Base-by-base conservation (phyloP, 1,140 invertebrate species). In the Lysiphlebus fabarum region DNA sequence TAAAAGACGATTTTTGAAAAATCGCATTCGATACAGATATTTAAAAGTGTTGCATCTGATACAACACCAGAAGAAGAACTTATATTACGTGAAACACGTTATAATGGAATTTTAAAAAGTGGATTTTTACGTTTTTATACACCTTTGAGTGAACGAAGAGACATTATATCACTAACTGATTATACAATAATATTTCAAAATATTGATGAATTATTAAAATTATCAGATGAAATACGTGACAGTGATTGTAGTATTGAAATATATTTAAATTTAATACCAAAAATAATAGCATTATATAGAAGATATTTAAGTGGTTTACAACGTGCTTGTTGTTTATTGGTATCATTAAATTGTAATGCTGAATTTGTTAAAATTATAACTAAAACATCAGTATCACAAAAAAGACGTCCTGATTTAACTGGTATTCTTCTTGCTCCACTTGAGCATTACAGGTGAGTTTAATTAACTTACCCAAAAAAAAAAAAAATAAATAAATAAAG, bases 171-270 rank as follows among this genome's bases (percentile, higher is more conserved):
- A 1, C 81, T 85, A 5, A 82, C 83, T 34, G 90, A 92, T 68
- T 89, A 92, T 72, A 82, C 86, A 70, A 83, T 87, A 7, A 77
- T 92, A 9, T 92, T 92, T 71, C 90, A 92, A 77, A 92, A 92
- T 72, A 83, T 88, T 56, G 90, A 92, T 73, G 90, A 92, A 82
- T 79, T 92, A 44, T 75, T 90, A 53, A 83, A 88, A 68, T 79
- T 91, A 57, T 89, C 89, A 2, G 90, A 91, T 74, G 90, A 92
- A 62, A 87, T 91, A 26, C 74, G 90, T 34, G 90, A 92, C 65
- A 85, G 87, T 70, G 78, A 90, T 45, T 82, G 89, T 55, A 84
- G 85, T 64, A 84, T 90, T 61, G 89, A 91, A 37, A 85, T 85
- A 40, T 92, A 92, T 73, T 77, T 89, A 14, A 83, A 83, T 36